Evolutionary conservation across 2,888 invertebrate species (phyloP), one percentile per base, ranked within the genome.

Genomic region (Fragum fragum): DNA sequence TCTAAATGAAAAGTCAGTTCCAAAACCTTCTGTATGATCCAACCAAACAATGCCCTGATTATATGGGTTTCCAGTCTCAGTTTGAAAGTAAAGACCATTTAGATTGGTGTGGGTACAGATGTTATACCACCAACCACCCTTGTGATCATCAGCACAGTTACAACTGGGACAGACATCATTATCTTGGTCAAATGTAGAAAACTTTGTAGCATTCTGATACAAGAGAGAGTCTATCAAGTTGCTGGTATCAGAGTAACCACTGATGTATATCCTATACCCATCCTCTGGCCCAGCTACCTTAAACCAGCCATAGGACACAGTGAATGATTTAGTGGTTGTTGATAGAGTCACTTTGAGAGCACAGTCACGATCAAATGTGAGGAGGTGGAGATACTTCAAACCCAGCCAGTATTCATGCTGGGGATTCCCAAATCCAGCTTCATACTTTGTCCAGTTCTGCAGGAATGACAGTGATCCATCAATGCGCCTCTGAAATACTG

Each of bases 61-160:
- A 7, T 29, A 61, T 5, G 61, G 61, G 21, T 61, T 61, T 9
- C 32, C 32, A 18, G 61, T 61, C n/a, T 32, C 32, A 36, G 18
- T 61, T n/a, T 16, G 16, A 32, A 32, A 61, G 66, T 66, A 66
- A 2, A 66, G 16, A 7, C 66, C 66, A 11, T 66, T 66, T n/a
- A 66, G 66, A 23, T 66, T 66, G 7, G 66, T 16, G 23, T 39
- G 42, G 1, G 21, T 21, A 23, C 66, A 66, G 5, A 11, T 21
- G n/a, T 66, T 42, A n/a, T 23, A 66, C 66, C 66, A 66, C 66
- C 66, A 66, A 14, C 42, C 66, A 6, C 66, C 66, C 9, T 42
- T 23, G 11, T 42, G 21, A 1, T n/a, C 11, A 26, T 21, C 66
- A 14, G 66, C 66, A 23, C 66, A 66, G 23, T 42, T 42, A 42